These are phyloP conservation scores for Leucosticte australis DNA, from an alignment of 2,113 vertebrate species.

Conservation along the genomic window DNA sequence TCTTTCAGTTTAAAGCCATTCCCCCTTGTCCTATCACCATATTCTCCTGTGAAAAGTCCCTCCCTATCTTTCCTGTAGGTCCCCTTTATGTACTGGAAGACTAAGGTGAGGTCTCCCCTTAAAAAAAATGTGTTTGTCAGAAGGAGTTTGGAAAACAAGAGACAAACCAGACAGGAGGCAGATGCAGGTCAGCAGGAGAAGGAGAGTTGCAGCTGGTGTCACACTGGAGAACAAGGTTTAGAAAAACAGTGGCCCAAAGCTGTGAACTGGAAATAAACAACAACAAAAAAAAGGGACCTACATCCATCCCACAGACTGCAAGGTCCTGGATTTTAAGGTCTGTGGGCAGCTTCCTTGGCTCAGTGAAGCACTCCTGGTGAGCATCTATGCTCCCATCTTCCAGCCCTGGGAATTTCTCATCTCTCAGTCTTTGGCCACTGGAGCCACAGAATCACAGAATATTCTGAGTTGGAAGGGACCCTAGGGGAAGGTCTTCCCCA, in stretches of 20 bases:
- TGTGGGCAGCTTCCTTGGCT: not conserved
- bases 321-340: not conserved
- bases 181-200: not conserved
- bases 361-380: not conserved
- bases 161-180: not conserved
- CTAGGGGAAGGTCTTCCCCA: not conserved
- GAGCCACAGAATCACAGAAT: not conserved
- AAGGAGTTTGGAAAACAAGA: not conserved
- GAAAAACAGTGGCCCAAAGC: not conserved
- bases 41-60: not conserved
- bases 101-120: not conserved
- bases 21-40: not conserved
- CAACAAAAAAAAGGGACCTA: not conserved
- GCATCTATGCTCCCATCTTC: fast-evolving
- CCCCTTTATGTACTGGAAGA: not conserved
- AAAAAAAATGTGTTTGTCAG: not conserved
- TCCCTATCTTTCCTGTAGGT: not conserved
- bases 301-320: not conserved
- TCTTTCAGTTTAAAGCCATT: not conserved
- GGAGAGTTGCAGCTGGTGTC: not conserved
- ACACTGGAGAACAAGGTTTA: not conserved
- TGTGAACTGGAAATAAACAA: not conserved
- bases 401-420: not conserved
- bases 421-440: not conserved
- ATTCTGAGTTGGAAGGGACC: not conserved